Percentiles rank a stretch among this genome's conserved stretches.
phyloP scores from a whole-genome alignment of 2,113 vertebrate species.

The Egretta garzetta region DNA sequence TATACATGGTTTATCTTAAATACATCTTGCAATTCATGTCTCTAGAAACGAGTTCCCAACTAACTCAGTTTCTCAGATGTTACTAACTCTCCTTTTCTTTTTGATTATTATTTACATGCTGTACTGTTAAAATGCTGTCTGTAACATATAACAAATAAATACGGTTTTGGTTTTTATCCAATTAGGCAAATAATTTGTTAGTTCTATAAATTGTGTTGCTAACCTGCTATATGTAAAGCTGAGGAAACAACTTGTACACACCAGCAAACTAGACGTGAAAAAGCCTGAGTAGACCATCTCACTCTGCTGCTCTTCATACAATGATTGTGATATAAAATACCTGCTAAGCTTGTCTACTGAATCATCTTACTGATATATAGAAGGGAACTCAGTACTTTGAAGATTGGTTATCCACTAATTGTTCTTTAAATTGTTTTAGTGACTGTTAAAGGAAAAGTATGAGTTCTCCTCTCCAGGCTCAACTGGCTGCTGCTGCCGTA shows the following conservation, averaged over 20 bases:
- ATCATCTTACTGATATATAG: background rate
- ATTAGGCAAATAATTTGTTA: background rate
- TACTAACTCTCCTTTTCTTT: background rate
- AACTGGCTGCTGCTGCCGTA: background rate
- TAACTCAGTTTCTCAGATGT: background rate
- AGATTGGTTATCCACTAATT: background rate
- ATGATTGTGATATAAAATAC: background rate
- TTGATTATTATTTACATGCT: background rate
- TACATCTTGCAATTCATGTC: background rate
- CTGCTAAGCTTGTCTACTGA: background rate
- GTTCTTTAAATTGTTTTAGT: background rate
- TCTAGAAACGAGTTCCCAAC: background rate
- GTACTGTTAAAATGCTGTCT: background rate
- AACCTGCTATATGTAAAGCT: background rate
- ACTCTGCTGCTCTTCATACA: background rate
- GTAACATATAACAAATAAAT: background rate
- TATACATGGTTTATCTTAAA: background rate
- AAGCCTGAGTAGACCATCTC: background rate
- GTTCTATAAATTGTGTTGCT: background rate
- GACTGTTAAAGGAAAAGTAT: background rate
- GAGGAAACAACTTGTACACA: background rate
- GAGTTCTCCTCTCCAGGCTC: background rate
- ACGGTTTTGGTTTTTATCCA: fast-evolving
- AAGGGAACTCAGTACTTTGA: background rate
- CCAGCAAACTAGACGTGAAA: background rate